phyloP scores from a whole-genome alignment of 2,888 invertebrate genomes.

The Troides aeacus region DNA sequence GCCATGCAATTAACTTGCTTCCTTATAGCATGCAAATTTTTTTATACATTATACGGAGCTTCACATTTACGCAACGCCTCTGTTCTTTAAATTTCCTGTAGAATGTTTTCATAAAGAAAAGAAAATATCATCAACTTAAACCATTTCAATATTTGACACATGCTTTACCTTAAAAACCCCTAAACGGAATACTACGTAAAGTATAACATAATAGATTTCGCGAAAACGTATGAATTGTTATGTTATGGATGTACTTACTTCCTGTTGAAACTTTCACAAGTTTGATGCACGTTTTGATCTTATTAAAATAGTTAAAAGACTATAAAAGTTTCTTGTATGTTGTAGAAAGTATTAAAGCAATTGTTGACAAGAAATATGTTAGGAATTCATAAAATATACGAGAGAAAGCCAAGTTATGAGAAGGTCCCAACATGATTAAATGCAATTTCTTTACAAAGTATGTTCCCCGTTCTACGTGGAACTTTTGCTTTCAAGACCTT shows the following conservation, averaged over 20 bases:
- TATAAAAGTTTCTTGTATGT: conserved; percentile 50
- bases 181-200: not conserved
- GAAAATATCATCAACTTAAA: no score
- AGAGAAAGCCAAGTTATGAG: conserved; percentile 63
- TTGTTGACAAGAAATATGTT: conserved; percentile 69
- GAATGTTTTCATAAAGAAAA: no score
- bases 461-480: conserved; percentile 58
- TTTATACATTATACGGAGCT: not conserved
- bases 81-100: no score
- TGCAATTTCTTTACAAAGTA: conserved; percentile 76
- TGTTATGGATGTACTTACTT: not conserved
- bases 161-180: no score
- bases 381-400: conserved; percentile 68
- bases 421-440: conserved; percentile 70
- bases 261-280: conserved; percentile 18
- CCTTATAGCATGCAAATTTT: conserved; percentile 1
- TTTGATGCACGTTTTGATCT: conserved; percentile 44
- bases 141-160: no score
- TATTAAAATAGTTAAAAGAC: conserved; percentile 61
- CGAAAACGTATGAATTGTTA: not conserved
- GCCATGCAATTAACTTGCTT: conserved; percentile 4
- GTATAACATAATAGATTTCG: not conserved
- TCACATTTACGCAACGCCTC: not conserved
- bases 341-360: conserved; percentile 65
- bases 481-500: conserved; percentile 63